Conservation (phyloP, 2,888 invertebrate genomes). For the Cantharis nigra region DNA sequence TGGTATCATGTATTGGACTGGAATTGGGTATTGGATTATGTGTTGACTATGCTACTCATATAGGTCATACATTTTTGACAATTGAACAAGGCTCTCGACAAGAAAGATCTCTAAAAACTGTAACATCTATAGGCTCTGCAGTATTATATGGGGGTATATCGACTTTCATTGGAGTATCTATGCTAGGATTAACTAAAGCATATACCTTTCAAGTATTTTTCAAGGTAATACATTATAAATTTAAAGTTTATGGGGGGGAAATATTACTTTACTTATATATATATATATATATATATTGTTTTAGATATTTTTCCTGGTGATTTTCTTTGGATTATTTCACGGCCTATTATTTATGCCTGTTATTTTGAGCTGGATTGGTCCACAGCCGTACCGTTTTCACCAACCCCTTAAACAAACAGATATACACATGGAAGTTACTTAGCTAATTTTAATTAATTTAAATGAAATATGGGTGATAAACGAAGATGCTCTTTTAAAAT, state of each 20-base stretch:
- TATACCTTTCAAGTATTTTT: constrained; percentile 79
- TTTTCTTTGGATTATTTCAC: constrained; percentile 77
- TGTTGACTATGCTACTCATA: constrained; percentile 83
- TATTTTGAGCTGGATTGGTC: constrained; percentile 74
- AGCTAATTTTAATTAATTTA: not conserved
- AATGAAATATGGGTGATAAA: not conserved
- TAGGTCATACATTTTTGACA: constrained; percentile 79
- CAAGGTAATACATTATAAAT: constrained; percentile 53
- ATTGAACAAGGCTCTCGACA: constrained; percentile 59
- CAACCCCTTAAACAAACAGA: constrained; percentile 39
- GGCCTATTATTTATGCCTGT: constrained; percentile 78
- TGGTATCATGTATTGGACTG: constrained; percentile 79
- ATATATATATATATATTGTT: too few species aligned
- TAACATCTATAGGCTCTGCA: constrained; percentile 75
- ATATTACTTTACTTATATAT: too few species aligned
- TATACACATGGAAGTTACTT: not conserved
- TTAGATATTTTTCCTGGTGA: constrained; percentile 77
- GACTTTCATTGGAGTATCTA: constrained; percentile 72
- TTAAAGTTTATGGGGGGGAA: too few species aligned
- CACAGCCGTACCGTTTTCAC: constrained; percentile 56
- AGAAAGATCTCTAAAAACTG: constrained; percentile 67
- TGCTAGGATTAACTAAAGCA: constrained; percentile 72
- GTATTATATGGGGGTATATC: constrained; percentile 79
- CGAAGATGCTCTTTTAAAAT: not conserved
- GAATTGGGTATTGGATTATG: constrained; percentile 82